Base-by-base conservation (phyloP, 2,797 vertebrate genomes). In the Epinephelus awoara region DNA sequence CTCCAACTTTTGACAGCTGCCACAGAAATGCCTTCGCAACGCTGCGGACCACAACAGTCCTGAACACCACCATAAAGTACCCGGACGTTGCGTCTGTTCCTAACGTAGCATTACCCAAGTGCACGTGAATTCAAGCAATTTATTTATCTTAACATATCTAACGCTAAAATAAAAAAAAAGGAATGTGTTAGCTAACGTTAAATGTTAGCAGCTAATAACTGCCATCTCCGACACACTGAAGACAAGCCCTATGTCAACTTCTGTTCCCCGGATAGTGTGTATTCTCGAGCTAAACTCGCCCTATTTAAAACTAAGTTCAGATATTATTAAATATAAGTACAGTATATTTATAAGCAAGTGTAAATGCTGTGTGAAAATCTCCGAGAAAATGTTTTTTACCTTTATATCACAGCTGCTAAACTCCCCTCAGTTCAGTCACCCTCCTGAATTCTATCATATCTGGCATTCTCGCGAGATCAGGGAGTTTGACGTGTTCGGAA, bases 401-500 rank as follows among this genome's bases (percentile, higher is more conserved):
- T 90, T 77, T 51, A 72, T 2, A 14, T 61, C 52, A 19, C 19
- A n/a, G 50, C 9, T 69, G 44, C 55, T 2, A n/a, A n/a, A 46
- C 47, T 7, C 29, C 64, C 42, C 46, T 11, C 49, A 13, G n/a
- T 29, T 40, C 25, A 47, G 15, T 27, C 12, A 12, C 42, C 44
- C 61, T 13, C 55, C 23, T 10, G n/a, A 52, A 77, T 67, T 63
- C 29, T 6, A 46, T 2, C 1, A 15, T 63, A 7, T 9, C 5
- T 38, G 0, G 1, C 49, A 51, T 0, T 90, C 79, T 7, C 92
- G 94, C 92, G 93, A 94, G 88, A 92, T 38, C 11, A 38, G 1
- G 5, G 1, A 4, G 3, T 15, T 29, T 27, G 57, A 88, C 92
- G 93, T 85, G 78, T 94, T 74, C 78, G 85, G 96, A 91, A 77